Base-by-base conservation (phyloP, 1,140 invertebrate genomes). In the Eupristina koningsbergeri region DNA sequence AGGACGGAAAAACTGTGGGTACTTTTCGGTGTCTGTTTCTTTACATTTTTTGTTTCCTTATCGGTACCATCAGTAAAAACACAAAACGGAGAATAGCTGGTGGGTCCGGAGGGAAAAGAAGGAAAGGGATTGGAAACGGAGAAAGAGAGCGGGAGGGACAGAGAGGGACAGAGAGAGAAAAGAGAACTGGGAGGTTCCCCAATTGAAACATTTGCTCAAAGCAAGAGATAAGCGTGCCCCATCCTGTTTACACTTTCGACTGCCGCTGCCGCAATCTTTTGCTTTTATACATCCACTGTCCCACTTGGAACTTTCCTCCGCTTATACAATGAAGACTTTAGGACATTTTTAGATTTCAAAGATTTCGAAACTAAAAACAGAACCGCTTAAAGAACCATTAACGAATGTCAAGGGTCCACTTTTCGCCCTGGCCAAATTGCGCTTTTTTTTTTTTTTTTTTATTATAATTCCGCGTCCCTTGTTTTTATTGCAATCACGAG, bases 181-280 rank as follows among this genome's bases (percentile, higher is more conserved):
- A 45, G 36, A 50, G 36, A 77, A 58, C 64, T 39, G 36, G 61
- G 74, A 31, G 61, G 81, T 58, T 75, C 67, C 64, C n/a, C 67
- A n/a, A 83, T 83, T 83, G 81, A 77, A 83, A 83, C 81, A 75
- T 83, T 83, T 77, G 74, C 74, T 77, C 63, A 67, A 81, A 81
- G 53, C 9, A 6, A 47, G 36, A 84, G 82, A 84, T 84, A 84
- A 84, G 83, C 77, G 53, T 71, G 26, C 69, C 77, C 77, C 77
- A 80, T 84, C 77, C 83, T 80, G 83, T 84, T 84, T 84, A 84
- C 82, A 84, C 77, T 75, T 79, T 84, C 76, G 41, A 79, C 82
- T 39, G 74, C 45, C 58, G 53, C 15, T 67, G 67, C 47, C 61
- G 29, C 74, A 77, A 77, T 83, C 81, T 83, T 78, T 78, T 11